Conservation (phyloP, 2,888 invertebrate species). For the Villa cingulata region DNA sequence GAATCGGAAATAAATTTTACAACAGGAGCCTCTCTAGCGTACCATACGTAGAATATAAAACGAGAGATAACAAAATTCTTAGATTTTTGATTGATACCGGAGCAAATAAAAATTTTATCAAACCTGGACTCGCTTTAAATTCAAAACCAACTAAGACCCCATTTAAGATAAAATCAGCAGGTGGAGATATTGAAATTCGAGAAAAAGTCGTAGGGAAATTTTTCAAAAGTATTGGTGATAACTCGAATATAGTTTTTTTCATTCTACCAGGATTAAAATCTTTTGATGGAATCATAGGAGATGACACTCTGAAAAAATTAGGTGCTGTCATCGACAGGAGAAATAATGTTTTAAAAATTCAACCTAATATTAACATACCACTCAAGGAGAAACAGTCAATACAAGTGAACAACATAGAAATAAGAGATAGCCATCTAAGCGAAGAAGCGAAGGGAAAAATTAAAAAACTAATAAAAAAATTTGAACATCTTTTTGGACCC, state of each 20-base stretch:
- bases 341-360: not conserved
- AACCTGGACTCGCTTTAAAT: not conserved
- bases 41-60: constrained; percentile 1
- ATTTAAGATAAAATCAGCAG: no score
- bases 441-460: not conserved
- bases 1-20: constrained; percentile 4
- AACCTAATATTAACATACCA: constrained; percentile 4
- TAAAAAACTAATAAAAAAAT: not conserved
- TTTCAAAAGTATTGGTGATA: constrained; percentile 1
- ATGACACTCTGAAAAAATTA: constrained; percentile 4
- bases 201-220: no score
- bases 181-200: no score
- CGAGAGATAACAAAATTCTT: not conserved
- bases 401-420: constrained; percentile 2
- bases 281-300: constrained; percentile 6
- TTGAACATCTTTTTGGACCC: constrained; percentile 7
- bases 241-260: constrained; percentile 1
- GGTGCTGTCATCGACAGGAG: constrained; percentile 3
- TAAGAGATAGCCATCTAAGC: not conserved
- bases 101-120: constrained; percentile 7
- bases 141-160: no score
- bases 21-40: constrained; percentile 6
- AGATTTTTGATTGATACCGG: constrained; percentile 5
- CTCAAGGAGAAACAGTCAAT: constrained; percentile 3
- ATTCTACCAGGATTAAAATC: constrained; percentile 1